Base-by-base conservation (phyloP, 1,140 invertebrate genomes). In the Potamilus streckersoni region DNA sequence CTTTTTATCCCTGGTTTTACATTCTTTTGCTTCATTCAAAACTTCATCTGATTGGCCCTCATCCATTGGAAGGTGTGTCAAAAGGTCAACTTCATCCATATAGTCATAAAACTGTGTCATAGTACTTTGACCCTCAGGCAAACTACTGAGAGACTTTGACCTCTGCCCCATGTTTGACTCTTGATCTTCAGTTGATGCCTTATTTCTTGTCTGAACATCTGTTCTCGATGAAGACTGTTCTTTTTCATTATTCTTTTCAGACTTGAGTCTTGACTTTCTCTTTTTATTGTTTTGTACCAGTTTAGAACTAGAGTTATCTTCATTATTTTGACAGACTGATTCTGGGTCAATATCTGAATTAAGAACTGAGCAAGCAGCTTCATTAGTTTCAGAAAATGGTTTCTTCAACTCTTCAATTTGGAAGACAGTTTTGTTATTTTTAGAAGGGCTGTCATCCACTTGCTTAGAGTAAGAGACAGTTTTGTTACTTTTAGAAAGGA, bases 101-200 rank as follows among this genome's bases (percentile, higher is more conserved):
- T 73, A 69, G 23, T 79, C 78, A 76, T 70, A 84, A 27, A 76
- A 80, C 68, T 84, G 82, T 23, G 80, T 80, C 80, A 82, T 80
- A 3, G 82, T 81, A 13, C 75, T 74, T 58, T 81, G 81, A 60
- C 78, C 73, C 11, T 61, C 27, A 57, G 78, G 77, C 23, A 73
- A 49, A 57, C 57, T 70, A 55, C 55, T 62, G 20, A n/a, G 27
- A 31, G 49, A 23, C 38, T 20, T 19, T 62, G 8, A 27, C 27
- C n/a, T 49, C n/a, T 16, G n/a, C 19, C 14, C 23, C 11, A 4
- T 71, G 31, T 38, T 62, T 17, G 20, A 31, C 17, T 23, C n/a
- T 27, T 49, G 27, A 23, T 58, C 6, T 38, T 55, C 23, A 49
- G 15, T 2, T 15, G 17, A 19, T 13, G 15, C 6, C 12, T 12